Base-by-base conservation (phyloP, 2,113 vertebrate species). In the Erythrocebus patas region DNA sequence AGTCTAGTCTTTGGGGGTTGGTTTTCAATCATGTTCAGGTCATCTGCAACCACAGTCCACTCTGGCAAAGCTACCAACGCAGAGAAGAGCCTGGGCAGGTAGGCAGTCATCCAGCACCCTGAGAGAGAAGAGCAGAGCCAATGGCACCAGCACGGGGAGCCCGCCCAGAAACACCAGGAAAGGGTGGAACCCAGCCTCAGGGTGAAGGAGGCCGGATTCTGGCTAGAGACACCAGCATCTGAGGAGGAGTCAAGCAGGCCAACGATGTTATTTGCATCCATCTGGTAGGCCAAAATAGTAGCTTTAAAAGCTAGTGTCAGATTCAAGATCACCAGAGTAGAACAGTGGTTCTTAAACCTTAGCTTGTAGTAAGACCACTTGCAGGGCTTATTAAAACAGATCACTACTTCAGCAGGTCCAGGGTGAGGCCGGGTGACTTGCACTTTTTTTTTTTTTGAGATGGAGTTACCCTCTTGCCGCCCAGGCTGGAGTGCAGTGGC, bases 141-240 rank as follows among this genome's bases (percentile, higher is more conserved):
- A 66, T 0, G 3, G 45, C 70, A 35, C 0, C 27, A 81, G 20
- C 38, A 12, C 0, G 0, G 0, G 2, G 23, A n/a, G 30, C 1
- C 8, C 0, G 4, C 59, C n/a, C 59, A 45, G 50, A 45, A 45
- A 16, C 10, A 8, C 35, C 12, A 32, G 32, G 12, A 3, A 9
- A 57, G 27, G n/a, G 14, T 1, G 8, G 48, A 84, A 18, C 8
- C 61, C 12, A 57, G 23, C 11, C 32, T 48, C 30, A 18, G 4
- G 8, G 16, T 12, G n/a, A 52, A 87, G 40, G 12, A 72, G 30
- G 20, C 18, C 22, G 1, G 52, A 23, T 45, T 73, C 50, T 13
- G 40, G 27, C 79, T 25, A 59, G 20, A 93, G 59, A 73, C 13
- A 59, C n/a, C 14, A 3, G 3, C 64, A 45, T 48, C 43, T 48